These are phyloP conservation scores for Rhynchotus rufescens DNA, from an alignment of 2,797 vertebrate genomes.

Conservation along the genomic window DNA sequence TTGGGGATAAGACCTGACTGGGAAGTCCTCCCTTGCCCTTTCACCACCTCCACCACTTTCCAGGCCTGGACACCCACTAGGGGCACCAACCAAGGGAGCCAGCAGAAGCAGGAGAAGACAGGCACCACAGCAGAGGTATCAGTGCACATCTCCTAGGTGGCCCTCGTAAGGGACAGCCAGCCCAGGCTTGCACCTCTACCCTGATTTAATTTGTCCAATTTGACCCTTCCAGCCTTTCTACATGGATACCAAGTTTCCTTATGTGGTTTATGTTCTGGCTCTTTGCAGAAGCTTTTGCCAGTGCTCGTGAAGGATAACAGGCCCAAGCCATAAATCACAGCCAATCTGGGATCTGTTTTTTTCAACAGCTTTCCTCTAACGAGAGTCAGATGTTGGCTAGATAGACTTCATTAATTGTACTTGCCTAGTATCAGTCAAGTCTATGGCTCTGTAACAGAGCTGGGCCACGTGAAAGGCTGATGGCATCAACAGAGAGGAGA, in stretches of 20 bases:
- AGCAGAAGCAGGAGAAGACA: background rate
- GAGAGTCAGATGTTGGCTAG: constrained; percentile 67
- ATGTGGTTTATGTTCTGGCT: constrained; percentile 72
- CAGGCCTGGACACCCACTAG: background rate
- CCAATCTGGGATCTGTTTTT: constrained; percentile 69
- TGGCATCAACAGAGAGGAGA: background rate
- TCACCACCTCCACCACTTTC: background rate
- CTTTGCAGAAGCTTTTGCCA: constrained; percentile 64
- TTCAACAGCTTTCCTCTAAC: constrained; percentile 67
- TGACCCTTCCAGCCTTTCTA: constrained; percentile 64
- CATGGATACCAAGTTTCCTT: constrained; percentile 57
- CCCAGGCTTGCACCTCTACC: background rate
- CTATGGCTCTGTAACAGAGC: background rate
- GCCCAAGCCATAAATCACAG: constrained; percentile 65
- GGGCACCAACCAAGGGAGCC: background rate
- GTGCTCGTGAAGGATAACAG: constrained; percentile 62
- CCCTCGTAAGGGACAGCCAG: constrained; percentile 18
- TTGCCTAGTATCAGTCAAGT: constrained; percentile 37
- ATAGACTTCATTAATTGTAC: constrained; percentile 67
- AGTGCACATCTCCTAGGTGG: constrained; percentile 36
- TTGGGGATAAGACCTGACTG: background rate
- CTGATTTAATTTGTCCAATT: constrained; percentile 47
- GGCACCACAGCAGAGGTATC: background rate
- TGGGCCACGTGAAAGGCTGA: background rate
- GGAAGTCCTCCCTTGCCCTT: background rate